phyloP scores from a whole-genome alignment of 1,140 invertebrate species.

The Gyrodactylus bullatarudis region DNA sequence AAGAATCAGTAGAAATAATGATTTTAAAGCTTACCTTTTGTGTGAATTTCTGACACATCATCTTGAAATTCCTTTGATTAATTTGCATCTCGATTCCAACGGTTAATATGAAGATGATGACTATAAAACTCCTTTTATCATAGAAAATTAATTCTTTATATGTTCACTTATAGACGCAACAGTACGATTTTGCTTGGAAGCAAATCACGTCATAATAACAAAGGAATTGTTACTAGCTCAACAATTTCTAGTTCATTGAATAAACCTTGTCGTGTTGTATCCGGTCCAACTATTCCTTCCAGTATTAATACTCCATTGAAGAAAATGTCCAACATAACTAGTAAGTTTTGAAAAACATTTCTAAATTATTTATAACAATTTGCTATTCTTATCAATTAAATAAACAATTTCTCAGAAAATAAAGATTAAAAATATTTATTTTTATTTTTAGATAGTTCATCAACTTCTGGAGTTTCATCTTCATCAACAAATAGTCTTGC shows the following conservation, averaged over 20 bases:
- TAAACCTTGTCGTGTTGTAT: neutral
- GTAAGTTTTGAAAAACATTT: neutral
- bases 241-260: neutral
- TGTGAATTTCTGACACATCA: too few species aligned
- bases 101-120: too few species aligned
- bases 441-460: neutral
- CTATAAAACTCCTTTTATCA: too few species aligned
- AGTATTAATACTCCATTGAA: neutral
- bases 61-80: too few species aligned
- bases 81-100: too few species aligned
- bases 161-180: neutral
- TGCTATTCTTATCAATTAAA: neutral
- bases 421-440: neutral
- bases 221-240: neutral
- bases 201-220: neutral
- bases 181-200: neutral
- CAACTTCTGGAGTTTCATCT: neutral
- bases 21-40: too few species aligned
- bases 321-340: neutral
- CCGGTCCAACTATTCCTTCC: neutral
- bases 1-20: too few species aligned
- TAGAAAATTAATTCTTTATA: too few species aligned
- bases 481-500: neutral
- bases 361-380: neutral
- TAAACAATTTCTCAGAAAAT: neutral